Evolutionary conservation across 2,888 invertebrate genomes (phyloP).

Genomic region (Chrysina gloriosa): DNA sequence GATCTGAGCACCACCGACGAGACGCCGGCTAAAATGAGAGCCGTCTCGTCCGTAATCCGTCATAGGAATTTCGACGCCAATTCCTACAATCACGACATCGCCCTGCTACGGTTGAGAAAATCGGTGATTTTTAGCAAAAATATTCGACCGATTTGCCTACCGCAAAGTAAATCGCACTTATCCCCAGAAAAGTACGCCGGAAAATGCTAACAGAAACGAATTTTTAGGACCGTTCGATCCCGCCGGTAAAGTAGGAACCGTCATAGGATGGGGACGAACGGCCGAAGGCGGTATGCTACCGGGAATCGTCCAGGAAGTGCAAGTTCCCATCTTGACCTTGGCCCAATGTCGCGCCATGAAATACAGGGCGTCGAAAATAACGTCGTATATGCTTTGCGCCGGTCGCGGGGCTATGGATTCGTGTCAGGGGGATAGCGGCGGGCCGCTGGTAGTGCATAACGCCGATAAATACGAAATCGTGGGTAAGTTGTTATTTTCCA

Average conservation of each 20-base stretch:
- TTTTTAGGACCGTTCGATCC: constrained; percentile 70
- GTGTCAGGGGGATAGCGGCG: constrained; percentile 91
- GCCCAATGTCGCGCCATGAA: constrained; percentile 85
- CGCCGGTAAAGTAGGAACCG: constrained; percentile 79
- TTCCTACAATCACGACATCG: constrained; percentile 89
- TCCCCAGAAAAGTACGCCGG: background rate
- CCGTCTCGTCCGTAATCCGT: constrained; percentile 80
- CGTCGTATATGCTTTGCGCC: constrained; percentile 87
- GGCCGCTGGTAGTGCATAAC: constrained; percentile 80
- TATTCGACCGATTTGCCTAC: constrained; percentile 83
- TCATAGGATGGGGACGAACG: constrained; percentile 89
- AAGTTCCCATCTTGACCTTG: constrained; percentile 84
- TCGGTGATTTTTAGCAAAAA: constrained; percentile 81
- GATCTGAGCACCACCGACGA: constrained; percentile 84
- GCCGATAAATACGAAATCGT: constrained; percentile 84
- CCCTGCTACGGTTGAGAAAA: constrained; percentile 80
- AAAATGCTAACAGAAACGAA: background rate
- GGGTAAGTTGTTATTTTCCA: constrained; percentile 75
- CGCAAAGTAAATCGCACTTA: constrained; percentile 62
- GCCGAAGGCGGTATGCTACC: constrained; percentile 85
- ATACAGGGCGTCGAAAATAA: constrained; percentile 85
- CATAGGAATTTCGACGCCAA: constrained; percentile 87
- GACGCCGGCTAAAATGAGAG: constrained; percentile 83
- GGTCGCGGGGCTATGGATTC: constrained; percentile 85
- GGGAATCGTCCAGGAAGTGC: constrained; percentile 83